Conservation (phyloP, 53 echinoderm and acorn worm species). For the Luidia sarsii region DNA sequence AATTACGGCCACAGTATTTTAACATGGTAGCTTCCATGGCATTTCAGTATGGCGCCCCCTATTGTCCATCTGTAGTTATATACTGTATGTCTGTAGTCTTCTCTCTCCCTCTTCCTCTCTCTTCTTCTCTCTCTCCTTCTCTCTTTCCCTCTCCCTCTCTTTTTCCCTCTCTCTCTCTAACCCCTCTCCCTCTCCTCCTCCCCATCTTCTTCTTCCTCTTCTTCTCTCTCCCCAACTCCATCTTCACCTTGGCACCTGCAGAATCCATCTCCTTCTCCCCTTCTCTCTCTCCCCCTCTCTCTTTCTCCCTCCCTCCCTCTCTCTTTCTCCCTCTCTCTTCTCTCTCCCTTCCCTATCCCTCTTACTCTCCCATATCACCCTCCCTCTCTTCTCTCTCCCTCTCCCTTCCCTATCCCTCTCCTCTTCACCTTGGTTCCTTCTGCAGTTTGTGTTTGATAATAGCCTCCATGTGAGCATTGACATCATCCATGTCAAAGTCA, state of each 20-base stretch:
- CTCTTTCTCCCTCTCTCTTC: background rate
- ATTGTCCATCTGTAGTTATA: no score
- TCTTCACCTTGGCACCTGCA: background rate
- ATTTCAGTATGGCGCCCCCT: no score
- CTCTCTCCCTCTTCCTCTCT: no score
- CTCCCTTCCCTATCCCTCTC: background rate
- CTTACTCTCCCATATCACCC: background rate
- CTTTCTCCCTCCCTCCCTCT: background rate
- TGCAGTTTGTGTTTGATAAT: conserved; percentile 59
- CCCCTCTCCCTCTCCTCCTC: no score
- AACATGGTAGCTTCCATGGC: no score
- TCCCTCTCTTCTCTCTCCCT: background rate
- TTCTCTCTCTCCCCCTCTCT: background rate
- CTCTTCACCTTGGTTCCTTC: conserved; percentile 66
- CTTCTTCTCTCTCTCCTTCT: background rate
- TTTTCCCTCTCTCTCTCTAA: background rate
- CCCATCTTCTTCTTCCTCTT: no score
- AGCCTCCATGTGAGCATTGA: conserved; percentile 48
- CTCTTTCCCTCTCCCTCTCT: background rate
- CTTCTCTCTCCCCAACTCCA: background rate
- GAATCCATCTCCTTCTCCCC: background rate
- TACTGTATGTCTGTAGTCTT: no score
- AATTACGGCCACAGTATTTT: no score
- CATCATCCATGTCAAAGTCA: conserved; percentile 54
- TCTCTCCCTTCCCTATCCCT: background rate